Evolutionary conservation across 2,888 invertebrate species (phyloP).

Genomic region (Ormyrus nitidulus): DNA sequence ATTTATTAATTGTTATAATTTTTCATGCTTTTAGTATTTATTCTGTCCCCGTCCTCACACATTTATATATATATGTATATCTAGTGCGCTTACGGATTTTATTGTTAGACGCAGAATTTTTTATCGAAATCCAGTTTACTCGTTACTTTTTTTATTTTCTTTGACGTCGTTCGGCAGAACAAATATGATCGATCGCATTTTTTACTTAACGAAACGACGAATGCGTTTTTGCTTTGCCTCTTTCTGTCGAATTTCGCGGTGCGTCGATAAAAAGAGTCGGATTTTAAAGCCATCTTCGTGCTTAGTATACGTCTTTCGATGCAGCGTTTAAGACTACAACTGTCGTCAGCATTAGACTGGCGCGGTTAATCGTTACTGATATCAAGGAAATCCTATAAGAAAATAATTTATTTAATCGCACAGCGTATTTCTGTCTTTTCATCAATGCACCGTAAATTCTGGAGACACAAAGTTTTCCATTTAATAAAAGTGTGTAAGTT

Average conservation of each 20-base stretch:
- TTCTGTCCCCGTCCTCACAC: neutral
- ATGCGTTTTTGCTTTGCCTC: neutral
- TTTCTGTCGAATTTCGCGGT: neutral
- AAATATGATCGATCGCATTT: too few species aligned
- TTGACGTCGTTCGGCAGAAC: neutral
- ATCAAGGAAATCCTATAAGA: conserved; percentile 24
- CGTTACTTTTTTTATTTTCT: neutral
- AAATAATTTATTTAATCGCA: conserved; percentile 23
- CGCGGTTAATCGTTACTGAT: conserved; percentile 8
- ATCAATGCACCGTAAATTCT: neutral
- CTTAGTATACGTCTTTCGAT: neutral
- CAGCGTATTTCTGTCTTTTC: neutral
- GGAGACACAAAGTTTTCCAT: neutral
- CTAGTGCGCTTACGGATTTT: conserved; percentile 13
- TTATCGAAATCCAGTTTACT: conserved; percentile 49
- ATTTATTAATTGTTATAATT: conserved; percentile 12
- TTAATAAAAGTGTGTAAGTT: neutral
- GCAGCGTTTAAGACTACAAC: neutral
- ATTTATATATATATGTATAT: neutral
- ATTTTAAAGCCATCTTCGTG: neutral
- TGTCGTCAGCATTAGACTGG: neutral
- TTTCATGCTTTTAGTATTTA: neutral
- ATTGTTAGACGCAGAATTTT: conserved; percentile 7
- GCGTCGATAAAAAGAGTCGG: neutral
- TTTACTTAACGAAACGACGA: conserved; percentile 9